phyloP scores from a whole-genome alignment of 2,888 invertebrate species.

The Galerucella pusilla region DNA sequence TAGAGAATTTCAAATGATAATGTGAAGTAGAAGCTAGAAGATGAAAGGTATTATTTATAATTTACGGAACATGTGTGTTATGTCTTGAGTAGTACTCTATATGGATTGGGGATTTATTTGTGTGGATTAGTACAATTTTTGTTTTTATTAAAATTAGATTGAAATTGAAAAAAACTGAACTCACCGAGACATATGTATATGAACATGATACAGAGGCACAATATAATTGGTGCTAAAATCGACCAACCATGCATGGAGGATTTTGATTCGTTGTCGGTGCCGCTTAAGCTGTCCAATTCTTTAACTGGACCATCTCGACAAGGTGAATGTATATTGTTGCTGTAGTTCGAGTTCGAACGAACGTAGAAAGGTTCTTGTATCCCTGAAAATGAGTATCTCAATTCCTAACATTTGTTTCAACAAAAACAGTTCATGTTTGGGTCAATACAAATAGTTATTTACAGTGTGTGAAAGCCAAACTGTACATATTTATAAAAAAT shows the following conservation, averaged over 20 bases:
- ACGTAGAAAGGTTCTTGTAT: constrained; percentile 78
- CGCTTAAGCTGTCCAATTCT: constrained; percentile 75
- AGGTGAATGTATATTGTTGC: constrained; percentile 67
- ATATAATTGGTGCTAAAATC: constrained; percentile 88
- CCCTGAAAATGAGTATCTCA: constrained; percentile 30
- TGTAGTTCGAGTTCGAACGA: constrained; percentile 64
- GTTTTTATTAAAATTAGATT: too few relatives aligned
- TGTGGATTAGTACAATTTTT: too few relatives aligned
- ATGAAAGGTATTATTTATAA: too few relatives aligned
- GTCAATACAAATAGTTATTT: too few relatives aligned
- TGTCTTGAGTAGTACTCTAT: too few relatives aligned
- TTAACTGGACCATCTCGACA: constrained; percentile 64
- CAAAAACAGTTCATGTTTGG: too few relatives aligned
- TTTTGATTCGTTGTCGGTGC: constrained; percentile 77
- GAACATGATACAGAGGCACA: constrained; percentile 91
- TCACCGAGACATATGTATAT: constrained; percentile 88
- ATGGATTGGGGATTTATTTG: too few relatives aligned
- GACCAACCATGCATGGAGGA: constrained; percentile 82
- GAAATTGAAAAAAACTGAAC: constrained; percentile 1
- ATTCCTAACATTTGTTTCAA: not conserved
- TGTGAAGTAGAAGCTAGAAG: too few relatives aligned
- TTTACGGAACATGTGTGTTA: too few relatives aligned
- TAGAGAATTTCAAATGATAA: too few relatives aligned
- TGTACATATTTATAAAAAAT: too few relatives aligned
- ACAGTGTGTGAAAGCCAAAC: too few relatives aligned